Conservation (phyloP, 1,140 invertebrate species). For the Pachyrhynchus sulphureomaculatus region DNA sequence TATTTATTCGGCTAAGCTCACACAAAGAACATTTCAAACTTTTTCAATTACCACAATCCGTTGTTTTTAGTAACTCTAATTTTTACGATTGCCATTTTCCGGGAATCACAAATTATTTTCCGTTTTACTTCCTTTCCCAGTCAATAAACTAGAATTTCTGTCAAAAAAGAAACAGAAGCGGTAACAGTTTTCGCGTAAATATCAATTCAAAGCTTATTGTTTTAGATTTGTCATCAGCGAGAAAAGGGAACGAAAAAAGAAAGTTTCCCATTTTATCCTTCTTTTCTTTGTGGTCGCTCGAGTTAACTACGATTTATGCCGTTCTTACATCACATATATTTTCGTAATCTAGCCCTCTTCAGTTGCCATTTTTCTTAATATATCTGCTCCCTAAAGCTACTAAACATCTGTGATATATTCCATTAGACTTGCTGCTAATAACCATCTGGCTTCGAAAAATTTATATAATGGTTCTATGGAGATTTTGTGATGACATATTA, state of each 20-base stretch:
- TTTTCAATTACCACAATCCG: too few species aligned
- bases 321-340: conserved; percentile 45
- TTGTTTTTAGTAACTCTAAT: too few species aligned
- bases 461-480: conserved; percentile 24
- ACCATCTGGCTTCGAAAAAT: conserved; percentile 39
- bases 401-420: conserved; percentile 48
- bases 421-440: conserved; percentile 47
- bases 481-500: neutral
- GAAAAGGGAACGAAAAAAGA: conserved; percentile 15
- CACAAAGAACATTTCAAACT: too few species aligned
- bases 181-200: conserved; percentile 37
- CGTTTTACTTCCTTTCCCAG: conserved; percentile 7
- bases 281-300: conserved; percentile 23
- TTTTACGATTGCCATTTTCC: too few species aligned
- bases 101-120: conserved; percentile 9
- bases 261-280: conserved; percentile 34
- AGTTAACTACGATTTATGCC: conserved; percentile 48
- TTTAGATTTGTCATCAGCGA: conserved; percentile 44
- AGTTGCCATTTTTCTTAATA: conserved; percentile 50
- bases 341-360: conserved; percentile 47
- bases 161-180: conserved; percentile 9
- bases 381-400: conserved; percentile 34
- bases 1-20: too few species aligned
- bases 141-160: conserved; percentile 21
- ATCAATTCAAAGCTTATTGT: conserved; percentile 44